A percentile compares a stretch with the other conserved stretches of the same genome.
These are phyloP conservation scores for Orbicella faveolata DNA, from an alignment of 64 coral and sea anemone genomes.

Conservation along the genomic window DNA sequence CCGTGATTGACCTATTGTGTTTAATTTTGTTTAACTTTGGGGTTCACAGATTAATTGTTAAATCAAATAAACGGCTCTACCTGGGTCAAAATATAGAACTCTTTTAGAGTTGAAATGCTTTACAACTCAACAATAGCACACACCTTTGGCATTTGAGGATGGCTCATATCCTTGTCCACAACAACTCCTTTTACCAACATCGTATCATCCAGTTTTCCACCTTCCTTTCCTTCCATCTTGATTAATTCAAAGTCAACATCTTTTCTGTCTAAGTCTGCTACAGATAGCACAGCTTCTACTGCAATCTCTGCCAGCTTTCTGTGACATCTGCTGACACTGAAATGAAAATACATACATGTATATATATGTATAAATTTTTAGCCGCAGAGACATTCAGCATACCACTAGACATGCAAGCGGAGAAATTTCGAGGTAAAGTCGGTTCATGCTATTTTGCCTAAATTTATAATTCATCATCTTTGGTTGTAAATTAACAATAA, in stretches of 20 bases:
- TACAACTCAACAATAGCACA: neutral
- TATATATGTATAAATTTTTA: neutral
- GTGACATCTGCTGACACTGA: slow-evolving; percentile 95
- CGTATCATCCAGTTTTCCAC: slow-evolving; percentile 94
- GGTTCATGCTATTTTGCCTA: too few relatives aligned
- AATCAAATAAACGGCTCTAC: too few relatives aligned
- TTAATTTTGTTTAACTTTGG: too few relatives aligned
- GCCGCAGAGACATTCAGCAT: neutral
- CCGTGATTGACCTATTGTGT: too few relatives aligned
- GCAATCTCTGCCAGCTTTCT: slow-evolving; percentile 96
- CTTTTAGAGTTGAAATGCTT: too few relatives aligned
- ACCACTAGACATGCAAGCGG: too few relatives aligned
- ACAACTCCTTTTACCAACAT: slow-evolving; percentile 96
- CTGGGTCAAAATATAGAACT: too few relatives aligned
- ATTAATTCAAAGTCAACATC: slow-evolving; percentile 99
- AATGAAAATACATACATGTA: neutral
- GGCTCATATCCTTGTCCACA: slow-evolving; percentile 98
- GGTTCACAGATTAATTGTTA: too few relatives aligned
- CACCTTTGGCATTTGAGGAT: slow-evolving; percentile 99
- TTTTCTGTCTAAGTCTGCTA: slow-evolving; percentile 94
- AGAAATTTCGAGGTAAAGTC: too few relatives aligned
- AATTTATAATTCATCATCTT: too few relatives aligned
- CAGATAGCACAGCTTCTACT: slow-evolving; percentile 94
- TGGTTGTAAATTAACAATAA: too few relatives aligned
- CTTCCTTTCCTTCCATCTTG: slow-evolving; percentile 97